Conservation (phyloP, 2,888 invertebrate genomes). For the Rhagophthalmus giganteus region DNA sequence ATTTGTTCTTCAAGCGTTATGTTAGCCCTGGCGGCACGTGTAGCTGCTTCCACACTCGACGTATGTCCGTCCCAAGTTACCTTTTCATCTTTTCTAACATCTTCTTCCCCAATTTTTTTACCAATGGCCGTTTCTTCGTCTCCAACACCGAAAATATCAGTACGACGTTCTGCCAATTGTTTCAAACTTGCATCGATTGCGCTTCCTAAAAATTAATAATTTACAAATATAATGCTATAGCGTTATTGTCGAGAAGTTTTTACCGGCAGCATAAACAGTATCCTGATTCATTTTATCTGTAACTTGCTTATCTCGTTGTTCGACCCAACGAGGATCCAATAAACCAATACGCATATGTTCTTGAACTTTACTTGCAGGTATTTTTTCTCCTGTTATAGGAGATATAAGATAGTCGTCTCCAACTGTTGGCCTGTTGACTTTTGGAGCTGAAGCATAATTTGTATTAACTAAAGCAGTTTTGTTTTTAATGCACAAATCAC, state of each 20-base stretch:
- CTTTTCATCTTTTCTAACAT: constrained; percentile 81
- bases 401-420: constrained; percentile 93
- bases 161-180: constrained; percentile 96
- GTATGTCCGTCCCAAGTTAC: constrained; percentile 99
- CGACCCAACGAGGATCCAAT: constrained; percentile 96
- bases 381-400: constrained; percentile 96
- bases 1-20: constrained; percentile 97
- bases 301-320: constrained; percentile 92
- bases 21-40: constrained; percentile 90
- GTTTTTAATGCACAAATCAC: too few relatives aligned
- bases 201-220: constrained; percentile 59
- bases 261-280: constrained; percentile 74
- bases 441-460: constrained; percentile 51
- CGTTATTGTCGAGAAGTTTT: constrained; percentile 10
- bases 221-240: too few relatives aligned
- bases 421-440: constrained; percentile 64
- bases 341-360: constrained; percentile 98
- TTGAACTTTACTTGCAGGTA: constrained; percentile 95
- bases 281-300: constrained; percentile 92
- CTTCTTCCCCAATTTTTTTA: constrained; percentile 92
- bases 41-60: constrained; percentile 94
- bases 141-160: constrained; percentile 99
- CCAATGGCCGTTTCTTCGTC: constrained; percentile 99
- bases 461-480: too few relatives aligned
- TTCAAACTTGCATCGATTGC: constrained; percentile 97